Conservation (phyloP, 2,797 vertebrate species). For the Bradypodion ventrale region DNA sequence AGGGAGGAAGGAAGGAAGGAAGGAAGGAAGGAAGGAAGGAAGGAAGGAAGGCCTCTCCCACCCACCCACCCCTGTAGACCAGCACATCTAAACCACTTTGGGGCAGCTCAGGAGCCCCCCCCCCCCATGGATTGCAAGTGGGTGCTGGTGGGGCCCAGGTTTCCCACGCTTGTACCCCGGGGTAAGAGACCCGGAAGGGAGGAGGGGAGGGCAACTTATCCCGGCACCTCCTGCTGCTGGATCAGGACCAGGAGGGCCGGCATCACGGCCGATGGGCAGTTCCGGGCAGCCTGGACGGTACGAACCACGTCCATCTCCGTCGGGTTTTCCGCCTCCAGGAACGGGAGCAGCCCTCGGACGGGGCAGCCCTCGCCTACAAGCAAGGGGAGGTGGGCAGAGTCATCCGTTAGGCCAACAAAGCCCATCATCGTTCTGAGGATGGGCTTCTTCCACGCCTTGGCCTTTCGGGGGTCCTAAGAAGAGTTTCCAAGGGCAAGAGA, state of each 20-base stretch:
- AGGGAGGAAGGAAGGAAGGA: too few relatives aligned
- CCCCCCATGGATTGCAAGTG: background rate
- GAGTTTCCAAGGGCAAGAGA: too few relatives aligned
- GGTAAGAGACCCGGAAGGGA: too few relatives aligned
- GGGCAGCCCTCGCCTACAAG: background rate
- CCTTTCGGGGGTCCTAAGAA: background rate
- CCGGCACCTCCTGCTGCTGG: constrained; percentile 5
- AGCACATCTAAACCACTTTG: too few relatives aligned
- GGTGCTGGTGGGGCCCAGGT: background rate
- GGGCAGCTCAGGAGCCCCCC: background rate
- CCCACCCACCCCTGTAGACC: too few relatives aligned
- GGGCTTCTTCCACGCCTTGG: background rate
- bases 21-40: too few relatives aligned
- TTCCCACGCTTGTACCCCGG: too few relatives aligned
- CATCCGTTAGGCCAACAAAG: background rate
- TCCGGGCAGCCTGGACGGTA: background rate
- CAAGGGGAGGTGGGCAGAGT: too few relatives aligned
- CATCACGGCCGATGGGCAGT: background rate
- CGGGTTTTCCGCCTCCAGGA: background rate
- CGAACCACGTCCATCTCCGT: background rate
- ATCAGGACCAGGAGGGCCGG: background rate
- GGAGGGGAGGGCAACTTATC: background rate
- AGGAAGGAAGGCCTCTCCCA: too few relatives aligned
- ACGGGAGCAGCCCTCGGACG: background rate
- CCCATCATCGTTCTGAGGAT: fast-evolving